These are phyloP conservation scores for Tiliqua scincoides DNA, from an alignment of 2,113 vertebrate species.

Conservation along the genomic window DNA sequence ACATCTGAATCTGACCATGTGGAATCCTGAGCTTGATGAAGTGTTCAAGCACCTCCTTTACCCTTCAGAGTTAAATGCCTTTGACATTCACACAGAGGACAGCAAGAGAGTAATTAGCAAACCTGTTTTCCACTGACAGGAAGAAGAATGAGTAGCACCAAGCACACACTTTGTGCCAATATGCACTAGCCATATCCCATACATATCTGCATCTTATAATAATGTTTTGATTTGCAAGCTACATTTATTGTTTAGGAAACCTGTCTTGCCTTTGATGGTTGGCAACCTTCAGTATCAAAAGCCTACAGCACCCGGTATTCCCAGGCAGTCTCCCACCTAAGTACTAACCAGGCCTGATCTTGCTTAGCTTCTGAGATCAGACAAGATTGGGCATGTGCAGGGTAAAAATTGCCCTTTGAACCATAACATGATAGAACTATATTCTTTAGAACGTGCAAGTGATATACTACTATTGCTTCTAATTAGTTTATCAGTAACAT, in stretches of 20 bases:
- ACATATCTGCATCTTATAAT: not conserved
- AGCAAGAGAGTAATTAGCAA: conserved; percentile 6
- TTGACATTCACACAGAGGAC: conserved; percentile 57
- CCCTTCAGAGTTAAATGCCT: conserved; percentile 64
- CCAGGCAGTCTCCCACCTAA: too few species aligned
- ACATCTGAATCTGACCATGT: conserved; percentile 57
- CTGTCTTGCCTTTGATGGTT: too few species aligned
- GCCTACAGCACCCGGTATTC: too few species aligned
- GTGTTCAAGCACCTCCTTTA: conserved; percentile 60
- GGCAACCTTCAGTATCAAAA: too few species aligned
- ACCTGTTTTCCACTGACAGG: conserved; percentile 21
- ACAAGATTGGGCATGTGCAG: too few species aligned
- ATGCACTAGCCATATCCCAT: conserved; percentile 3
- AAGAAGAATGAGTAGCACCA: conserved; percentile 6
- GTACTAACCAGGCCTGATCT: too few species aligned
- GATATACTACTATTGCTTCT: not conserved
- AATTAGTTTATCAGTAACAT: not conserved
- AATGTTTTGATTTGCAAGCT: not conserved
- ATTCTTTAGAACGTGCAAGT: not conserved
- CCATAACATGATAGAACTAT: not conserved
- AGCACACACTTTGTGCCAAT: not conserved
- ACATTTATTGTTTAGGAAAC: too few species aligned
- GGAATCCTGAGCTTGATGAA: conserved; percentile 39
- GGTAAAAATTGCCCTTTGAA: too few species aligned
- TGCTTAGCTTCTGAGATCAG: too few species aligned